Evolutionary conservation across 2,113 vertebrate genomes (phyloP).

Genomic region (Gymnarchus niloticus): DNA sequence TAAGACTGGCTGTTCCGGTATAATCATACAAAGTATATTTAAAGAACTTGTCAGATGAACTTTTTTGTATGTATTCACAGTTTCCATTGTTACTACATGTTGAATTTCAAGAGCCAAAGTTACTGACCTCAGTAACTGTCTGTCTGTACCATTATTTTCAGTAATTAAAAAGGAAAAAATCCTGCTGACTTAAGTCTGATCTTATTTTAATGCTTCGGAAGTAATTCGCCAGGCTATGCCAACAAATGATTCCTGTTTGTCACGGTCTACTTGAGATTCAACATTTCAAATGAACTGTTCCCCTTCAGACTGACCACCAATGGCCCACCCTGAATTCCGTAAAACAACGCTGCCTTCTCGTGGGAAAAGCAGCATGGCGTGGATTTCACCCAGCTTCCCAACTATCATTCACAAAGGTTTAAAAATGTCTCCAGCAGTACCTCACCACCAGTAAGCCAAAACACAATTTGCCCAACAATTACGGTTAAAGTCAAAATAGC

Average conservation of each 20-base stretch:
- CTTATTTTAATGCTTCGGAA: slow-evolving; percentile 23
- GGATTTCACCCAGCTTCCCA: slow-evolving; percentile 10
- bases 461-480: slow-evolving; percentile 8
- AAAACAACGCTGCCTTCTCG: slow-evolving; percentile 20
- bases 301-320: slow-evolving; percentile 9
- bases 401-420: background rate
- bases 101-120: background rate
- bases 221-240: slow-evolving; percentile 18
- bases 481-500: slow-evolving; percentile 2
- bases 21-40: background rate
- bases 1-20: too few relatives aligned
- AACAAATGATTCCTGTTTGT: slow-evolving; percentile 32
- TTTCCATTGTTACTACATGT: background rate
- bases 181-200: slow-evolving; percentile 2
- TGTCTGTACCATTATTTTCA: slow-evolving; percentile 1
- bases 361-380: background rate
- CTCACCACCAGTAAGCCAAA: background rate
- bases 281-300: slow-evolving; percentile 15
- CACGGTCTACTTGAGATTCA: slow-evolving; percentile 27
- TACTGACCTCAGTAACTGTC: background rate
- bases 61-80: too few relatives aligned
- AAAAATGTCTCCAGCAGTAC: background rate
- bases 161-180: slow-evolving; percentile 19
- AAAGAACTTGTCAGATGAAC: background rate
- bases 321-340: slow-evolving; percentile 18